Percentiles rank a stretch among this genome's conserved stretches.
phyloP scores from a whole-genome alignment of 2,113 vertebrate genomes.

The Copsychus sechellarum region DNA sequence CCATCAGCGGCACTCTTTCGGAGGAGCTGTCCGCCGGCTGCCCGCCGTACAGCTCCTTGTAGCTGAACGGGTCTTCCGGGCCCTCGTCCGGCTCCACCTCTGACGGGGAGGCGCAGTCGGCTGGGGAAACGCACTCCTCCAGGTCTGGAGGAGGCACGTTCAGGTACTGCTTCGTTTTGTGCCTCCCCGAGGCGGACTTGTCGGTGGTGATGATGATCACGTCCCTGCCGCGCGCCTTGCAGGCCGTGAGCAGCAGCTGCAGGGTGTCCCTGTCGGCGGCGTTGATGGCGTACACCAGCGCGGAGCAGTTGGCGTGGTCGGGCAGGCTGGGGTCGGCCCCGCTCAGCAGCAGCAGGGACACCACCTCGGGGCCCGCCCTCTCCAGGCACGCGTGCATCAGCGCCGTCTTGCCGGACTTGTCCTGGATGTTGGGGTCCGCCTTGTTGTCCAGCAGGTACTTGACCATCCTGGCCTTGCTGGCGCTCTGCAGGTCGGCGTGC shows the following conservation, averaged over 20 bases:
- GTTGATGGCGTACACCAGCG: conserved; percentile 87
- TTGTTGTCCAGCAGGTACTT: conserved; percentile 90
- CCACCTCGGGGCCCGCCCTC: conserved; percentile 81
- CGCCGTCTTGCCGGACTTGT: conserved; percentile 89
- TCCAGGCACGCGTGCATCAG: conserved; percentile 89
- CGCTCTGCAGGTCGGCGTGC: conserved; percentile 84
- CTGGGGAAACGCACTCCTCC: conserved; percentile 55
- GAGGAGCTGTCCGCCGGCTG: background rate
- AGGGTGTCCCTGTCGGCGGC: conserved; percentile 83
- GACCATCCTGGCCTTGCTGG: conserved; percentile 87
- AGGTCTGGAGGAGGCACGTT: conserved; percentile 82
- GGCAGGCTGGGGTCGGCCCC: conserved; percentile 89
- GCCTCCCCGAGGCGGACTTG: conserved; percentile 79
- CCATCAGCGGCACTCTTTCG: conserved; percentile 67
- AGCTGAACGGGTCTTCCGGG: conserved; percentile 64
- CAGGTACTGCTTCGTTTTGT: conserved; percentile 85
- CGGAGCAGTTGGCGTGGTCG: conserved; percentile 84
- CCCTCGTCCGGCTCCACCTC: conserved; percentile 72
- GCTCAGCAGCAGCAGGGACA: conserved; percentile 79
- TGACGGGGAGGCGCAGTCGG: conserved; percentile 71
- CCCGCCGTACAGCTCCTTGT: conserved; percentile 64
- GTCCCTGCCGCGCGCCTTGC: conserved; percentile 87
- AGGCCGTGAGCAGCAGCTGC: conserved; percentile 83
- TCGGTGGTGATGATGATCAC: conserved; percentile 91
- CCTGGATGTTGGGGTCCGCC: conserved; percentile 93